Evolutionary conservation across 2,113 vertebrate species (phyloP), one percentile per base, ranked within the genome.

Genomic region (Pterocles orientalis): DNA sequence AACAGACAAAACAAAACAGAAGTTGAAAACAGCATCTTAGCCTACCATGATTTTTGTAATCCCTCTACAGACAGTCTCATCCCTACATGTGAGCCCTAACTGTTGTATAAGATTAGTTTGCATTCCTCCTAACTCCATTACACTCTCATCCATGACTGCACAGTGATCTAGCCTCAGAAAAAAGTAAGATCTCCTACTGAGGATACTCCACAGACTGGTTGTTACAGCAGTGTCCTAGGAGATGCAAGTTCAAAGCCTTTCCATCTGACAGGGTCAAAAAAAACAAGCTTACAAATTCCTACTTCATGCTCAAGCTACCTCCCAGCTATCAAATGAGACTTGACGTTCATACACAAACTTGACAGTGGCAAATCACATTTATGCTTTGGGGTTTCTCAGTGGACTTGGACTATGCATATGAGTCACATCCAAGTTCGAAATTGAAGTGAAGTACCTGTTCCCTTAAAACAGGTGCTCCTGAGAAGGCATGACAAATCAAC

Each of bases 171-270:
- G 28, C 21, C 36, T 88, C n/a, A 65, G 29, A 93, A 95, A 83
- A 83, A n/a, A 24, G 5, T n/a, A 82, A 64, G 50, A 72, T 73
- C 41, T 90, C 39, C 71, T 82, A 41, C 53, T 41, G 71, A 93
- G 48, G 61, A 64, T 94, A 68, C 61, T 72, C 34, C 34, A 94
- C 57, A 79, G 66, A 90, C 18, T 76, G 48, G 12, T 58, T 92
- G 75, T 90, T 90, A 92, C 66, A 86, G 36, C 54, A 83, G 13
- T 36, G 41, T 80, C 75, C 41, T 89, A 54, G 62, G 58, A 95
- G 28, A 94, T 25, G 7, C 20, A 86, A 95, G 82, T 93, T 95
- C 94, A 86, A 95, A 87, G 64, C 20, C 79, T 54, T 93, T 76
- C 41, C 29, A 28, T 56, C 34, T 92, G 66, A 92, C 79, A 88